These are phyloP conservation scores for Ormia ochracea DNA, from an alignment of 2,888 invertebrate species.

Conservation along the genomic window DNA sequence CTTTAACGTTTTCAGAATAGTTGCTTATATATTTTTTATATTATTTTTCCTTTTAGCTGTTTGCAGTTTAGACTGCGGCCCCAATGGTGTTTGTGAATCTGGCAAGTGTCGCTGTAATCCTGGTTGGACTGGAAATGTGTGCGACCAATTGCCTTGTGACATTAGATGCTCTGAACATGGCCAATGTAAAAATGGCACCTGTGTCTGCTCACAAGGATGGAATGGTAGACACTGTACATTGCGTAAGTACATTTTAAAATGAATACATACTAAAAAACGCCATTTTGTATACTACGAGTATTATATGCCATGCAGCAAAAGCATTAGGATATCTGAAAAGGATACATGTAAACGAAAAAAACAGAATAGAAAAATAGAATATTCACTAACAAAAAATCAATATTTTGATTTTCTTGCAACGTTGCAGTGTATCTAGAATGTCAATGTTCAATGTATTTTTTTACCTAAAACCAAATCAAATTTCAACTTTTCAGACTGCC, in stretches of 20 bases:
- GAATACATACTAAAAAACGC: not conserved
- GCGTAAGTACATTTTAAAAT: constrained; percentile 82
- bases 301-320: not conserved
- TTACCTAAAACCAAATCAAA: constrained; percentile 62
- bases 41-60: constrained; percentile 81
- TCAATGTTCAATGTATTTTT: constrained; percentile 7
- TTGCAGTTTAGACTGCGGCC: constrained; percentile 94
- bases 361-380: not conserved
- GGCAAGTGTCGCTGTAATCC: constrained; percentile 93
- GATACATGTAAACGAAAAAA: constrained; percentile 6
- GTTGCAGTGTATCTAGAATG: not conserved
- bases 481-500: constrained; percentile 65
- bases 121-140: constrained; percentile 95
- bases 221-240: constrained; percentile 98
- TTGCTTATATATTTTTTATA: not conserved
- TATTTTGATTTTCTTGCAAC: constrained; percentile 15
- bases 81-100: constrained; percentile 94
- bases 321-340: not conserved
- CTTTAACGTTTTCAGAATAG: not conserved
- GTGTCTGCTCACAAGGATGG: constrained; percentile 98
- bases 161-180: constrained; percentile 95
- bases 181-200: constrained; percentile 97
- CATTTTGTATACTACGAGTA: not conserved
- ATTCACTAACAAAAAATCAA: constrained; percentile 13
- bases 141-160: constrained; percentile 95